These are phyloP conservation scores for Lysandra bellargus DNA, from an alignment of 2,888 invertebrate genomes.

Conservation along the genomic window DNA sequence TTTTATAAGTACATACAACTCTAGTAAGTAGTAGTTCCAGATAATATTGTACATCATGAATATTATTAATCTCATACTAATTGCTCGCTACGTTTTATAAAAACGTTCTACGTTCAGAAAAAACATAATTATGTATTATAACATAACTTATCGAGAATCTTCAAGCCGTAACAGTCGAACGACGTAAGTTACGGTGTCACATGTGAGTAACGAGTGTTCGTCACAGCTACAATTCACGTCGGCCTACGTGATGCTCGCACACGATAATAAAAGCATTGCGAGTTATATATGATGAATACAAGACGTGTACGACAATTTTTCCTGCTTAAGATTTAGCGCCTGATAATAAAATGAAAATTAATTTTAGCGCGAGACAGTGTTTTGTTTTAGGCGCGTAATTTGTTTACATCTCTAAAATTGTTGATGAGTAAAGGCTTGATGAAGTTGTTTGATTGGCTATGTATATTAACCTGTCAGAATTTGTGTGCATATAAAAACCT, in stretches of 20 bases:
- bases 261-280: conserved; percentile 22
- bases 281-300: conserved; percentile 9
- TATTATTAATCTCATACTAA: too few relatives aligned
- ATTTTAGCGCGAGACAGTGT: neutral
- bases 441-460: neutral
- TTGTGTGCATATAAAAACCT: too few relatives aligned
- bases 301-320: neutral
- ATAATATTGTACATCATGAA: too few relatives aligned
- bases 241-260: conserved; percentile 22
- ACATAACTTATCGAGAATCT: neutral
- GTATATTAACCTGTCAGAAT: too few relatives aligned
- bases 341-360: neutral
- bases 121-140: neutral
- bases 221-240: conserved; percentile 20
- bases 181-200: neutral
- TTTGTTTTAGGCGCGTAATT: neutral
- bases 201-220: conserved; percentile 27
- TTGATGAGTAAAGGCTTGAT: neutral
- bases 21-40: too few relatives aligned
- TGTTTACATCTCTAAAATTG: neutral
- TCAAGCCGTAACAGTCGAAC: neutral
- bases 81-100: too few relatives aligned
- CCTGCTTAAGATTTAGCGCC: conserved; percentile 13
- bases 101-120: neutral
- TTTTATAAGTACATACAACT: too few relatives aligned